Percentiles rank a stretch among this genome's conserved stretches.
Evolutionary conservation across 2,797 vertebrate species (phyloP).

Genomic region (Novumbra hubbsi): DNA sequence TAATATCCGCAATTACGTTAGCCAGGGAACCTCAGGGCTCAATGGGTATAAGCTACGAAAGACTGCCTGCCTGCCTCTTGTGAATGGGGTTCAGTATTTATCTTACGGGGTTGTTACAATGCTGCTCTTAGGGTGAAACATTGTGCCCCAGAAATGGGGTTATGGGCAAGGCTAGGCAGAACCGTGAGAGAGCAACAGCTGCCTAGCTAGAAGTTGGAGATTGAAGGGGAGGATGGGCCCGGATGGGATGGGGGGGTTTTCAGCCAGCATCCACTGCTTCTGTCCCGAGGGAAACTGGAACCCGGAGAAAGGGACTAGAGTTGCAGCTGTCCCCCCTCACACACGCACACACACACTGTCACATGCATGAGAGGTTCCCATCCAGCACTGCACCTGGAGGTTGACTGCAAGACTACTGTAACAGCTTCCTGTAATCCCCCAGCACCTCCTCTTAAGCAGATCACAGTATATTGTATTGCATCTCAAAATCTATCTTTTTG

Average conservation of each 20-base stretch:
- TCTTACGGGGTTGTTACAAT: slow-evolving; percentile 18
- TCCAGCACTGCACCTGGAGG: slow-evolving; percentile 10
- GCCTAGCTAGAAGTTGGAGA: slow-evolving; percentile 47
- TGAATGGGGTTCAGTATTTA: background rate
- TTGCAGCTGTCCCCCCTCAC: slow-evolving; percentile 64
- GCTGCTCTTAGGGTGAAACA: slow-evolving; percentile 28
- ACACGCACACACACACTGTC: slow-evolving; percentile 6
- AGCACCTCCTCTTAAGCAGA: background rate
- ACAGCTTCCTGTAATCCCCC: background rate
- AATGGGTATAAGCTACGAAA: background rate
- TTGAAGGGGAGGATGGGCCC: background rate
- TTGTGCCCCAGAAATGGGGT: slow-evolving; percentile 52
- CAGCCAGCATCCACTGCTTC: slow-evolving; percentile 53
- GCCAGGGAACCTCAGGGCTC: slow-evolving; percentile 18
- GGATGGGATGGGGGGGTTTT: slow-evolving; percentile 15
- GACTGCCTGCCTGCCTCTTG: background rate
- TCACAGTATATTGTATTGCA: slow-evolving; percentile 1
- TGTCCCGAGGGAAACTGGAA: slow-evolving; percentile 58
- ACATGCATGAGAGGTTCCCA: slow-evolving; percentile 4
- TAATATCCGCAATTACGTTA: background rate
- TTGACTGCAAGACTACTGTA: background rate
- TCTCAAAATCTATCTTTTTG: slow-evolving; percentile 14
- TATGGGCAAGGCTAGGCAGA: slow-evolving; percentile 11
- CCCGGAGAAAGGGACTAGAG: slow-evolving; percentile 55
- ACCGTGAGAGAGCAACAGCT: slow-evolving; percentile 71